Evolutionary conservation across 2,797 vertebrate genomes (phyloP), one percentile per base, ranked within the genome.

Genomic region (Acanthornis magna): DNA sequence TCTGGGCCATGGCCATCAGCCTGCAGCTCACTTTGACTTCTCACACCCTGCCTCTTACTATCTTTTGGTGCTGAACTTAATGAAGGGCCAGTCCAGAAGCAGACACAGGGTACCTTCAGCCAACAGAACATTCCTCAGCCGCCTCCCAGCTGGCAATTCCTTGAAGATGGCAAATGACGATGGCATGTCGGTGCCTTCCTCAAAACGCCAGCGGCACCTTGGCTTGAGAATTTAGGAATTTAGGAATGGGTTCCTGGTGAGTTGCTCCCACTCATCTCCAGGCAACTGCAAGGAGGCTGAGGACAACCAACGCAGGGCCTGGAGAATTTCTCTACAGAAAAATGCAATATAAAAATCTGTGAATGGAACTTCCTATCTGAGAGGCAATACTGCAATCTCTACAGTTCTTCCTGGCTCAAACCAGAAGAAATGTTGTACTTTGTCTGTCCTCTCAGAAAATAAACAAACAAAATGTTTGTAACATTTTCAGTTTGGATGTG

Each of bases 11-110:
- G 29, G 14, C 29, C 61, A 42, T 30, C 34, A 68, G 54, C 13
- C 57, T 79, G 26, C 36, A 76, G 40, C 71, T 89, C 43, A 17
- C 26, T 54, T n/a, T 36, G 54, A 71, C 16, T 22, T 60, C 26
- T 48, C 22, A 29, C 16, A n/a, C 11, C 9, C 6, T 57, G 17
- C 27, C 26, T 75, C n/a, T 65, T 26, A 14, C 0, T 1, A 6
- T 2, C 15, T 18, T 45, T 48, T 58, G 20, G 7, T 42, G 42
- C 26, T 50, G 57, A 15, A 32, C 34, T 38, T 34, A 34, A 57
- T 6, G 18, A 66, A 43, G 20, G 3, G 8, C 43, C 36, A 23
- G 20, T 18, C 38, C 32, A 74, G 42, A 61, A 57, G 10, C 42
- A 54, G 10, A 10, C 34, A 32, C 13, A n/a, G 54, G 38, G 15